These are phyloP conservation scores for Pedetes capensis DNA, from an alignment of 2,113 vertebrate species.

Conservation along the genomic window DNA sequence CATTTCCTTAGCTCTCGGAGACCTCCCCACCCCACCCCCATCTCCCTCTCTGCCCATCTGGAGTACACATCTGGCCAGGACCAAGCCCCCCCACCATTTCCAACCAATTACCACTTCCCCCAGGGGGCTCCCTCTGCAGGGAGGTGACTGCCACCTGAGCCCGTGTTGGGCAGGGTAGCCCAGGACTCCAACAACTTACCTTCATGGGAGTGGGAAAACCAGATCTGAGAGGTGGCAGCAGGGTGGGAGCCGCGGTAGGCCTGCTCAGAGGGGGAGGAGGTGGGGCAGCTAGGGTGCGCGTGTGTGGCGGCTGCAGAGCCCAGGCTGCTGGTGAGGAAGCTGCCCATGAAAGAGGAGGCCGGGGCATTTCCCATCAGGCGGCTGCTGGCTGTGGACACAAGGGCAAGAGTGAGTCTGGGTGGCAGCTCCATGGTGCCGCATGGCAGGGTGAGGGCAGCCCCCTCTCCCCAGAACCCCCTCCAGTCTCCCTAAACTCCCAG, in stretches of 20 bases:
- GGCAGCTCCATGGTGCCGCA: neutral
- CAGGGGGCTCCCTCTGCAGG: neutral
- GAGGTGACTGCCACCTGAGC: neutral
- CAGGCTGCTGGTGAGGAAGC: conserved; percentile 95
- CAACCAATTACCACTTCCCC: neutral
- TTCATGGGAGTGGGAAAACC: conserved; percentile 98
- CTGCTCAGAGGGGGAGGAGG: conserved; percentile 92
- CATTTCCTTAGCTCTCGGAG: neutral
- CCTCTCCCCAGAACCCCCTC: neutral
- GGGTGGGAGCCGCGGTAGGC: conserved; percentile 93
- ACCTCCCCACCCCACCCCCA: neutral
- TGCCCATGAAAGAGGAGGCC: conserved; percentile 96
- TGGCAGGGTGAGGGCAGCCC: neutral
- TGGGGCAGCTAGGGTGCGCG: conserved; percentile 89
- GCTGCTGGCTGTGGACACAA: conserved; percentile 86
- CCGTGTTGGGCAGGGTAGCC: neutral
- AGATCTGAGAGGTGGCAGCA: conserved; percentile 93
- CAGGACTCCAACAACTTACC: conserved; percentile 81
- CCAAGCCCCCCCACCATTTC: neutral
- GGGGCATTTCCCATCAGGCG: conserved; percentile 93
- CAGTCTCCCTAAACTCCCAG: fast-evolving
- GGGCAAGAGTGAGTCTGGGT: neutral
- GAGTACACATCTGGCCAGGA: conserved; percentile 58
- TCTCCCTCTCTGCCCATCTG: conserved; percentile 24
- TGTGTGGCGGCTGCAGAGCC: conserved; percentile 91